A percentile compares a stretch with the other conserved stretches of the same genome.
These are phyloP conservation scores for Ricordea florida DNA, from an alignment of 92 coral and sea anemone genomes.

Conservation along the genomic window DNA sequence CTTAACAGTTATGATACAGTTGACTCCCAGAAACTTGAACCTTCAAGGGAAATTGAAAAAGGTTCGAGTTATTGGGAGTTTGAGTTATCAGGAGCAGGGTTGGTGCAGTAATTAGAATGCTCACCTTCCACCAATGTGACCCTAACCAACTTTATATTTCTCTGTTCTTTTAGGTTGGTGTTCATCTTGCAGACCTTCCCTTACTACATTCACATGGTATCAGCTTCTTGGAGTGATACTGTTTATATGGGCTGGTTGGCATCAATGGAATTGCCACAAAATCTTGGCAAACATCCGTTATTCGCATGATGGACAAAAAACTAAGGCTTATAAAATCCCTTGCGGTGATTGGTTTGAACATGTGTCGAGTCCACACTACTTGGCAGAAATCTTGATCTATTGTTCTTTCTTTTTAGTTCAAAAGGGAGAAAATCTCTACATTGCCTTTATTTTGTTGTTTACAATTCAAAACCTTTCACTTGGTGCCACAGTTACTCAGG, in stretches of 20 bases:
- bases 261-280: constrained; percentile 83
- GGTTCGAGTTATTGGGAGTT: no score
- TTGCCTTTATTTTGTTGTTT: constrained; percentile 74
- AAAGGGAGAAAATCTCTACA: constrained; percentile 56
- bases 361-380: constrained; percentile 94
- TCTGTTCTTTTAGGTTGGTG: constrained; percentile 25
- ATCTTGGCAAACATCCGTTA: constrained; percentile 77
- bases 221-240: constrained; percentile 61
- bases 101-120: neutral
- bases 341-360: constrained; percentile 92
- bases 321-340: constrained; percentile 77
- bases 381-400: constrained; percentile 91
- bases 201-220: constrained; percentile 17
- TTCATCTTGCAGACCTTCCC: neutral
- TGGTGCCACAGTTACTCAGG: constrained; percentile 81
- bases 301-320: constrained; percentile 20
- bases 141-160: neutral
- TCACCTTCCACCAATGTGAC: neutral
- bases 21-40: no score
- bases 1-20: no score
- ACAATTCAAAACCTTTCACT: constrained; percentile 76
- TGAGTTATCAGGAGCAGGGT: neutral
- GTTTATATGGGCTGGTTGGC: constrained; percentile 89
- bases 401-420: constrained; percentile 74
- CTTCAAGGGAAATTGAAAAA: no score